Evolutionary conservation across 2,113 vertebrate genomes (phyloP).

Genomic region (Alces alces): DNA sequence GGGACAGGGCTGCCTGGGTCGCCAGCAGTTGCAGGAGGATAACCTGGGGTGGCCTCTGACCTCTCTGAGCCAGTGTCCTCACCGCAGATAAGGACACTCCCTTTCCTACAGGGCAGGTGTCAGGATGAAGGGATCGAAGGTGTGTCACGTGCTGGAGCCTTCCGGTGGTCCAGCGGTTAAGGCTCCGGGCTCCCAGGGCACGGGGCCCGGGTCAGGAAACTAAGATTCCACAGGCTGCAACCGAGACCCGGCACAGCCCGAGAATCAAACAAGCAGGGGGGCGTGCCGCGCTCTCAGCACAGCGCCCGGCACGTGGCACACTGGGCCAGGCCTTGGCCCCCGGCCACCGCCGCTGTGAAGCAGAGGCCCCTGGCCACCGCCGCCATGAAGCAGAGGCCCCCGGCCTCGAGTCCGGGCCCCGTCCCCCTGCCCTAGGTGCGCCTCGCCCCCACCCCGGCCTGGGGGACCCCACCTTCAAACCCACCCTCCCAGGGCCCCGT

Average conservation of each 20-base stretch:
- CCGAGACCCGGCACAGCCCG: not conserved
- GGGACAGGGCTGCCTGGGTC: not conserved
- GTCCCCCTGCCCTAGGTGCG: too few species aligned
- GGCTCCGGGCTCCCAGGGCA: not conserved
- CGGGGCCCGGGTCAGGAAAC: not conserved
- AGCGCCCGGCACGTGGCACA: not conserved
- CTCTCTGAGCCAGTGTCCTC: not conserved
- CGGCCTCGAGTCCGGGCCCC: not conserved
- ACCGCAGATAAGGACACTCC: not conserved
- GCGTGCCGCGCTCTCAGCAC: not conserved
- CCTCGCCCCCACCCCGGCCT: not conserved
- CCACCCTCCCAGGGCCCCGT: not conserved
- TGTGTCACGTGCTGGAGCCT: not conserved
- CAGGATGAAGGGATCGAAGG: not conserved
- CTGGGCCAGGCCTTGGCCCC: not conserved
- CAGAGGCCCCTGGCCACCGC: not conserved
- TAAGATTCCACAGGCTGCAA: not conserved
- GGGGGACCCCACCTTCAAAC: not conserved
- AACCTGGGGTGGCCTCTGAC: not conserved
- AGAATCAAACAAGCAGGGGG: not conserved
- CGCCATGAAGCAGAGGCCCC: too few species aligned
- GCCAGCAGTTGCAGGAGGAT: not conserved
- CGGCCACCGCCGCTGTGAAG: not conserved
- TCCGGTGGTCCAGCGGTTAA: fast-evolving
- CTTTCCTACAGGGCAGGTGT: not conserved